phyloP scores from a whole-genome alignment of 2,113 vertebrate species.

The Plecotus auritus region DNA sequence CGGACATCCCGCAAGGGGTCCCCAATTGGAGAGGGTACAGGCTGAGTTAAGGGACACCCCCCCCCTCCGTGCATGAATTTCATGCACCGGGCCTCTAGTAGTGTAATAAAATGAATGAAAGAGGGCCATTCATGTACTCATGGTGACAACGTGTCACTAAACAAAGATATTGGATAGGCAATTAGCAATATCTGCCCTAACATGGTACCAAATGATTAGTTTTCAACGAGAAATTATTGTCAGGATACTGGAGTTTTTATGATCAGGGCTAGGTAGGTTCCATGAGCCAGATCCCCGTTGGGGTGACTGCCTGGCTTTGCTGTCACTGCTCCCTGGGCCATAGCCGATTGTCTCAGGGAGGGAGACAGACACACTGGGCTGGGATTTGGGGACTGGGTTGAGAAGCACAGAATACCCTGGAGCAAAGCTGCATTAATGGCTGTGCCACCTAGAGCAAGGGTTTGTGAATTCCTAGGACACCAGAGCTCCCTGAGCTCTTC shows the following conservation, averaged over 20 bases:
- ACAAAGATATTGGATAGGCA: neutral
- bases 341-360: neutral
- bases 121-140: no score
- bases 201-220: neutral
- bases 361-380: neutral
- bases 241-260: neutral
- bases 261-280: neutral
- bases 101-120: no score
- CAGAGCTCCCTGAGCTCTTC: neutral
- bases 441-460: neutral
- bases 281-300: neutral
- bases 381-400: neutral
- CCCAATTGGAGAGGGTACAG: no score
- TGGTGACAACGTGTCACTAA: neutral
- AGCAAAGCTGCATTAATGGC: neutral
- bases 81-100: no score
- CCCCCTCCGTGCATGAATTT: no score
- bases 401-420: neutral
- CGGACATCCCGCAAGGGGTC: no score
- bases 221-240: neutral
- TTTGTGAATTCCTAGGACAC: neutral
- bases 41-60: no score
- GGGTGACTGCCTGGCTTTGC: neutral
- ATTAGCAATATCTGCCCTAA: neutral
- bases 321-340: neutral